Conservation (phyloP, 2,113 vertebrate species). For the Xiphophorus couchianus region DNA sequence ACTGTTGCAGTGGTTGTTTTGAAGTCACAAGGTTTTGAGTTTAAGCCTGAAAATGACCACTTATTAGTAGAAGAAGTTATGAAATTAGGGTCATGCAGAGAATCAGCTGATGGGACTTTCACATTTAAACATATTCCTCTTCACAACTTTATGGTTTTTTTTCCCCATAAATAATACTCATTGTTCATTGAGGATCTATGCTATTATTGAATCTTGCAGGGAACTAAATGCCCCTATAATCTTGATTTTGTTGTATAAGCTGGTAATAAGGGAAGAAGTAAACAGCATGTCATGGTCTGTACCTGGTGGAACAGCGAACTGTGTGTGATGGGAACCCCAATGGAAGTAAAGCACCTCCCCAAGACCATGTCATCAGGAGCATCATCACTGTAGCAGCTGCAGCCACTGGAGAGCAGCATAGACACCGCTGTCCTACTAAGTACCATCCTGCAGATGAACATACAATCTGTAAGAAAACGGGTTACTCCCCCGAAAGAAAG, state of each 20-base stretch:
- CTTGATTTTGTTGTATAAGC: background rate
- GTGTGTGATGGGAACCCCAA: slow-evolving; percentile 88
- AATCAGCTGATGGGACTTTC: background rate
- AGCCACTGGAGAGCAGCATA: slow-evolving; percentile 84
- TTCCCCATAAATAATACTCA: background rate
- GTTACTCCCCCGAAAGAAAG: background rate
- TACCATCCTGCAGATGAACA: slow-evolving; percentile 84
- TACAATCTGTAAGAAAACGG: background rate
- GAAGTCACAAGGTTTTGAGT: too few relatives aligned
- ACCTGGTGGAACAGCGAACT: slow-evolving; percentile 91
- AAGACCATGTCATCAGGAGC: slow-evolving; percentile 95
- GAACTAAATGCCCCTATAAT: background rate
- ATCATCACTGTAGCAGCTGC: slow-evolving; percentile 87
- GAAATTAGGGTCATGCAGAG: background rate
- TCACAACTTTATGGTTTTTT: background rate
- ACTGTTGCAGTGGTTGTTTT: too few relatives aligned
- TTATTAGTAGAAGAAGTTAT: background rate
- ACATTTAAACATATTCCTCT: background rate
- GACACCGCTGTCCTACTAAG: slow-evolving; percentile 85
- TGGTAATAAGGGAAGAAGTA: background rate
- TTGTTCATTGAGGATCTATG: background rate
- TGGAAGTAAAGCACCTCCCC: slow-evolving; percentile 88
- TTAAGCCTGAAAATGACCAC: too few relatives aligned
- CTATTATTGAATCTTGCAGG: background rate
- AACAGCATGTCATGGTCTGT: background rate